A percentile compares a stretch with the other conserved stretches of the same genome.
These are phyloP conservation scores for Antheraea yamamai DNA, from an alignment of 2,888 invertebrate species.

Conservation along the genomic window DNA sequence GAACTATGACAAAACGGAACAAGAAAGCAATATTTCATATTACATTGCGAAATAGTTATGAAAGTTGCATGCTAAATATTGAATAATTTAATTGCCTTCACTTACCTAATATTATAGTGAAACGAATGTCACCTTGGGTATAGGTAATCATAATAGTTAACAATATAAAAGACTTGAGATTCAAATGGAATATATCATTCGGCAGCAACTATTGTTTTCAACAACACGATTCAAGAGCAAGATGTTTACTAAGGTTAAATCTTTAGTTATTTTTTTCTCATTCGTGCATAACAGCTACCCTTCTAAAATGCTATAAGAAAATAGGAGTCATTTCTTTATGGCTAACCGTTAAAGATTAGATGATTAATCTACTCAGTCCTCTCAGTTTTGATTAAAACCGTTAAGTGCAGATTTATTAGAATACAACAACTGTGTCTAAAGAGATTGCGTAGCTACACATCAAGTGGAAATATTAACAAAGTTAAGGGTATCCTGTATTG, in stretches of 20 bases:
- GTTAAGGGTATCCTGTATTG: too few species aligned
- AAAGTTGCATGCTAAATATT: conserved; percentile 17
- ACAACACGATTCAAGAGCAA: background rate
- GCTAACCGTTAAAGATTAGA: too few species aligned
- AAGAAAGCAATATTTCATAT: conserved; percentile 4
- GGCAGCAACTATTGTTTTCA: background rate
- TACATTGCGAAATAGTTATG: conserved; percentile 21
- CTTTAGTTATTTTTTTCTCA: background rate
- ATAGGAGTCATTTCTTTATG: too few species aligned
- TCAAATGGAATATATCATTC: conserved; percentile 11
- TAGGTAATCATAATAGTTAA: conserved; percentile 10
- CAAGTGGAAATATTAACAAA: too few species aligned
- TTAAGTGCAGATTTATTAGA: too few species aligned
- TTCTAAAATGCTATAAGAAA: too few species aligned
- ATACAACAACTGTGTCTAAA: too few species aligned
- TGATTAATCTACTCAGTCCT: background rate
- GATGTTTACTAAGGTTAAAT: conserved; percentile 12
- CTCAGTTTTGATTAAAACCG: too few species aligned
- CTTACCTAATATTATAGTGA: conserved; percentile 24
- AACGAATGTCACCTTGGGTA: conserved; percentile 28
- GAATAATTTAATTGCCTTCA: conserved; percentile 14
- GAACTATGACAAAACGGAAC: background rate
- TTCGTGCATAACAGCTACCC: background rate
- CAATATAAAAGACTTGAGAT: conserved; percentile 18
- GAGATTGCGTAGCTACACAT: too few species aligned